Conservation (phyloP, 2,888 invertebrate genomes). For the Podabrus alpinus region DNA sequence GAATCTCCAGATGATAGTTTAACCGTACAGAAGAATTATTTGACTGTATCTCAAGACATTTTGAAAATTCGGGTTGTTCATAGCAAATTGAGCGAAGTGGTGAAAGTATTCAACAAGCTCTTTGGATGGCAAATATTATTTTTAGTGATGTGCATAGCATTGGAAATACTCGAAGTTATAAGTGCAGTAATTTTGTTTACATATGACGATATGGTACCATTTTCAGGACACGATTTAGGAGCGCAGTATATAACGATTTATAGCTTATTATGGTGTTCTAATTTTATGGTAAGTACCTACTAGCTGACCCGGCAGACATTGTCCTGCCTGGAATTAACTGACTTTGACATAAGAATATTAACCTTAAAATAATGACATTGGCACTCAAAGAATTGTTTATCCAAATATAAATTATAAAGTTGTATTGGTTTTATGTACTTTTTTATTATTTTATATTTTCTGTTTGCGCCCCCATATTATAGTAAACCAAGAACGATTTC, state of each 20-base stretch:
- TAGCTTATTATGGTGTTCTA: background rate
- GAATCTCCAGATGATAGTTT: background rate
- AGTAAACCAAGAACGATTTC: no score
- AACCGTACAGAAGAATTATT: background rate
- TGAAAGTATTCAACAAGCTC: background rate
- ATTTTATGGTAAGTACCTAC: background rate
- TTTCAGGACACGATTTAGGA: background rate
- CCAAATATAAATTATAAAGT: no score
- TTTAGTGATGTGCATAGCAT: background rate
- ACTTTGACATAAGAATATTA: no score
- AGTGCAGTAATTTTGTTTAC: background rate
- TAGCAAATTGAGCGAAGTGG: background rate
- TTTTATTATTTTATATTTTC: no score
- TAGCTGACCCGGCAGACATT: no score
- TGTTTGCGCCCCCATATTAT: no score
- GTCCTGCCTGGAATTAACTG: no score
- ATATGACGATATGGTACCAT: background rate
- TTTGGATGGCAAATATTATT: background rate
- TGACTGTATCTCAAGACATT: background rate
- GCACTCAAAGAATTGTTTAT: no score
- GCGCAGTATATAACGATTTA: background rate
- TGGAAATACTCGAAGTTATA: background rate
- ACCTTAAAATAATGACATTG: no score
- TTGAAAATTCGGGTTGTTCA: background rate
- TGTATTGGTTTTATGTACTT: no score